A percentile compares a stretch with the other conserved stretches of the same genome.
Evolutionary conservation across 2,113 vertebrate species (phyloP).

Genomic region (Todiramphus chloris): DNA sequence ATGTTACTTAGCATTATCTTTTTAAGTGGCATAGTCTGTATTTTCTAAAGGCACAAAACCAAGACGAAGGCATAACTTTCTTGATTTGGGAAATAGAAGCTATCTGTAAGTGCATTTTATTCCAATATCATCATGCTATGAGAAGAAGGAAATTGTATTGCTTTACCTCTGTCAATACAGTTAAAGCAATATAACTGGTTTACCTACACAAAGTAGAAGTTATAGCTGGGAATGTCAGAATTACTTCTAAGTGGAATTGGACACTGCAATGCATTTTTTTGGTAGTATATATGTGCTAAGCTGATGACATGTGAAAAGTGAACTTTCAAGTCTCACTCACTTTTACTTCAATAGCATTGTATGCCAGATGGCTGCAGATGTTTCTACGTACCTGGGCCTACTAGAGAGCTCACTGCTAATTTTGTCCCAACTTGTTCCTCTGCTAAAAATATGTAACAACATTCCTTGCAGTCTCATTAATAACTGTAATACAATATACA

Average conservation of each 20-base stretch:
- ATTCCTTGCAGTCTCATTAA: constrained; percentile 45
- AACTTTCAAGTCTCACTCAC: not conserved
- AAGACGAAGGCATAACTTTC: not conserved
- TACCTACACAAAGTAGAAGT: not conserved
- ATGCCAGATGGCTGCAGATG: not conserved
- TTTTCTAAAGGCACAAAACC: not conserved
- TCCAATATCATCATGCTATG: not conserved
- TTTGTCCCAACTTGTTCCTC: constrained; percentile 23
- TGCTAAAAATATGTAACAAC: constrained; percentile 41
- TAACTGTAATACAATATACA: constrained; percentile 38
- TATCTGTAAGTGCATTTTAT: not conserved
- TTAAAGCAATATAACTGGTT: not conserved
- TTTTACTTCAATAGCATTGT: not conserved
- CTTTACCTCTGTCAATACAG: not conserved
- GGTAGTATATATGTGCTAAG: not conserved
- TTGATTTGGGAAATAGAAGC: not conserved
- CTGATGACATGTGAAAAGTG: not conserved
- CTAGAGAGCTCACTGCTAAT: not conserved
- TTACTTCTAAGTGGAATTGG: not conserved
- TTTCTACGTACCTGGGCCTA: not conserved
- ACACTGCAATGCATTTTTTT: not conserved
- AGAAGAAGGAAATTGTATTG: not conserved
- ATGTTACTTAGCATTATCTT: not conserved
- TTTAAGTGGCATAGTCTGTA: not conserved
- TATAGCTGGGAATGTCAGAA: not conserved